Evolutionary conservation across 1,140 invertebrate genomes (phyloP), one percentile per base, ranked within the genome.

Genomic region (Drosophila pseudoobscura): DNA sequence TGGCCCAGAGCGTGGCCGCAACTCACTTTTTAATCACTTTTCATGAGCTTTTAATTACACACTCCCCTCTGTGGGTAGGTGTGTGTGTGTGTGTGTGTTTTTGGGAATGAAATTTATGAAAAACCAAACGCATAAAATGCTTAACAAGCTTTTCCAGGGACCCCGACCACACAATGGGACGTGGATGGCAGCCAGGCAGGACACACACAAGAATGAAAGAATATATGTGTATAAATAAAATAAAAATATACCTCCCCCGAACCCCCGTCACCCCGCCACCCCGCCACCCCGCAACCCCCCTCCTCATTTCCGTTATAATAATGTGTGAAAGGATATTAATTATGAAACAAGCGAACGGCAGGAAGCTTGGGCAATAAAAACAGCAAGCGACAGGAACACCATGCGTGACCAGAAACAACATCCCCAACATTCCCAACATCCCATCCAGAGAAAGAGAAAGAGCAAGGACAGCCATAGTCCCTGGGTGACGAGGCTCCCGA

Each of bases 281-380:
- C 15, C 15, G 15, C 15, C 15, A 15, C 15, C 15, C 15, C 15
- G 15, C 15, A 15, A 15, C 15, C 15, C 15, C 15, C 64, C 69
- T 17, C 17, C 17, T 79, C 63, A 75, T 87, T 88, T 83, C 75
- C 83, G 75, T 88, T 79, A 83, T 88, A 88, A 88, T 88, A 88
- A 88, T 88, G 83, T 88, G 83, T 83, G 83, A 88, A 88, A 83
- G 83, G 83, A 88, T 88, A 88, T 88, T 88, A 88, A 88, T 88
- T 88, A 88, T 88, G 83, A 88, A 88, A 88, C 75, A 88, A 88
- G 83, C 78, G 66, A 88, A 74, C 53, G 75, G 66, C 78, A 87
- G 83, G 83, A 87, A 87, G 70, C 61, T 39, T 35, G 70, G 75
- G 78, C 83, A 88, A 87, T 88, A 87, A 87, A 82, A 87, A 88